These are phyloP conservation scores for Nasua narica DNA, from an alignment of 2,797 vertebrate genomes.

Conservation along the genomic window DNA sequence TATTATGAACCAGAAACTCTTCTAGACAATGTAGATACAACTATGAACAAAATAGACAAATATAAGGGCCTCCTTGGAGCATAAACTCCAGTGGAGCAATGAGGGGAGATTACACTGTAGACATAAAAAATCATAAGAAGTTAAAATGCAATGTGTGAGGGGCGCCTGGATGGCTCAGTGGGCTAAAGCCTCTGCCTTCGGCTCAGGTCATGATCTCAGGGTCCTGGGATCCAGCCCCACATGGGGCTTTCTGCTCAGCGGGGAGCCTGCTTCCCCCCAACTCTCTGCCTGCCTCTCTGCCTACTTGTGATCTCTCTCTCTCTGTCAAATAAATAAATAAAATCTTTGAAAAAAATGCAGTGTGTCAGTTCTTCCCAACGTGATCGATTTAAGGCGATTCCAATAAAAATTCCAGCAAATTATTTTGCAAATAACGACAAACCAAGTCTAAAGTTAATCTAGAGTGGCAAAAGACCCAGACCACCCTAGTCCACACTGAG, in stretches of 20 bases:
- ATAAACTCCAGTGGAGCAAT: background rate
- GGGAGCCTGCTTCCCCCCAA: too few relatives aligned
- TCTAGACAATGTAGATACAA: background rate
- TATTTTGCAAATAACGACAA: background rate
- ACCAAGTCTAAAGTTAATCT: background rate
- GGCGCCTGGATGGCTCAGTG: too few relatives aligned
- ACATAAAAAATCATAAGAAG: background rate
- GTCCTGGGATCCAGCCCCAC: too few relatives aligned
- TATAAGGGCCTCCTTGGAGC: fast-evolving
- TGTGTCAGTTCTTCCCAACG: background rate
- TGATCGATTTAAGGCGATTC: background rate
- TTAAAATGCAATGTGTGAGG: too few relatives aligned
- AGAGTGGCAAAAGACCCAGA: background rate
- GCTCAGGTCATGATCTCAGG: too few relatives aligned
- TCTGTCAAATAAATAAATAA: too few relatives aligned
- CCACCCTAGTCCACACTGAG: background rate
- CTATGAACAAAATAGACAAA: background rate
- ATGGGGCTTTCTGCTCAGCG: too few relatives aligned
- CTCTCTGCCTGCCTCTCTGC: too few relatives aligned
- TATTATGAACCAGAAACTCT: background rate
- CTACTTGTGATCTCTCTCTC: too few relatives aligned
- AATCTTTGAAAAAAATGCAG: background rate
- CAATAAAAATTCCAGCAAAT: background rate
- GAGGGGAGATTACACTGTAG: background rate
- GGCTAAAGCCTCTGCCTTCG: too few relatives aligned